Base-by-base conservation (phyloP, 2,888 invertebrate species). In the Liodrosophila aerea region DNA sequence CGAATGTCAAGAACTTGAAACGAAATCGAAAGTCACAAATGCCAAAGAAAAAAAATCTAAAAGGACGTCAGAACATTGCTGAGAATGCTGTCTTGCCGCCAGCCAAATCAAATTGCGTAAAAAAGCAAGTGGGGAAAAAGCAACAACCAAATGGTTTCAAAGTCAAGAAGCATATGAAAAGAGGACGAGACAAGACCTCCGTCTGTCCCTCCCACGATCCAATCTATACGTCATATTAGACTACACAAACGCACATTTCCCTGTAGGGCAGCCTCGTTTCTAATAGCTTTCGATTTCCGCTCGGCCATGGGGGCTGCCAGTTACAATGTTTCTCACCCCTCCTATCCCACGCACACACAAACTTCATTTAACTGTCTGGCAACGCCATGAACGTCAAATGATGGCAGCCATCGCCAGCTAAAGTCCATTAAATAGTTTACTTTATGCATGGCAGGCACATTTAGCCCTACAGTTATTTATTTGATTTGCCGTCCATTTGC, bases 381-480 rank as follows among this genome's bases (percentile, higher is more conserved):
- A 46, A 29, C 30, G 37, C 50, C 44, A 59, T 31, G 4, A 15
- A n/a, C 50, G n/a, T 53, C 27, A 67, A 60, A 71, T 62, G 54
- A 75, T 70, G 80, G 85, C 72, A 54, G 49, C 56, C 74, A 66
- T 52, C 44, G 63, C 58, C 54, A 68, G 73, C 52, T 54, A 75
- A 75, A 76, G 85, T 64, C 84, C 80, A 83, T 83, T 86, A 83
- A 82, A 83, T 85, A 85, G 86, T 83, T 86, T 76, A 82, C 72
- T 82, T 85, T 86, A 82, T 86, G 85, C 83, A 72, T 81, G 66
- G 81, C 84, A 74, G 71, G 73, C 85, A 73, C 76, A 85, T 80
- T 80, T 68, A 58, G 50, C 84, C 74, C 81, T 64, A 71, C 51
- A 76, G 80, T 73, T 80, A 83, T 85, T 80, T 80, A 83, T 73